Evolutionary conservation across 2,888 invertebrate genomes (phyloP).

Genomic region (Masnerella sp.): DNA sequence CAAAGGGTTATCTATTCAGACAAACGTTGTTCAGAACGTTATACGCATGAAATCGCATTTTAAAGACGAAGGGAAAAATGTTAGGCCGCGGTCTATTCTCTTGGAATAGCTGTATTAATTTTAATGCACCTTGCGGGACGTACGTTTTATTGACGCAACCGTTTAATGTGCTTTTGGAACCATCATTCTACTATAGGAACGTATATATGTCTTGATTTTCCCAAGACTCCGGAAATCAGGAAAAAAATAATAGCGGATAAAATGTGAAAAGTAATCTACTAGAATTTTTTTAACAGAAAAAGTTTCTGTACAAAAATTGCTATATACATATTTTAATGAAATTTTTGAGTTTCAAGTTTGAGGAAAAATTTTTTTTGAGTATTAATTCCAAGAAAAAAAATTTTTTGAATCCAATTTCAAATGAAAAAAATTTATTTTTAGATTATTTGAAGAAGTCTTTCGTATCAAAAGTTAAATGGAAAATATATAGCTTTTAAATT

Average conservation of each 20-base stretch:
- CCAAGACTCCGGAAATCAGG: neutral
- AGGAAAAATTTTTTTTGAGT: too few species aligned
- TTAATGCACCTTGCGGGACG: constrained; percentile 4
- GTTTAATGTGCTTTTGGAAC: constrained; percentile 1
- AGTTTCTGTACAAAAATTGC: too few species aligned
- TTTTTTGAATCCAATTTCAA: too few species aligned
- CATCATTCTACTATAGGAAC: constrained; percentile 6
- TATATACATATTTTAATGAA: too few species aligned
- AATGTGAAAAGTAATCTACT: too few species aligned
- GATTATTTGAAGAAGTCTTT: too few species aligned
- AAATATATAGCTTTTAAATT: too few species aligned
- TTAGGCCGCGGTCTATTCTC: neutral
- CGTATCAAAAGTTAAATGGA: too few species aligned
- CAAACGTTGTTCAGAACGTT: constrained; percentile 22
- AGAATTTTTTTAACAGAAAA: too few species aligned
- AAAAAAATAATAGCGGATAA: neutral
- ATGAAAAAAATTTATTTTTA: too few species aligned
- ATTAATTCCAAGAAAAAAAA: too few species aligned
- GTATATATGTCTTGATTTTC: constrained; percentile 26
- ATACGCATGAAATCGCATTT: constrained; percentile 12
- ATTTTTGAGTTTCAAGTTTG: too few species aligned
- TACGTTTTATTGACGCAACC: constrained; percentile 5
- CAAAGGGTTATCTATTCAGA: constrained; percentile 36
- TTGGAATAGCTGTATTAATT: constrained; percentile 12
- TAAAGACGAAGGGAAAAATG: constrained; percentile 12